Conservation (phyloP, 2,113 vertebrate genomes). For the Lepus americanus region DNA sequence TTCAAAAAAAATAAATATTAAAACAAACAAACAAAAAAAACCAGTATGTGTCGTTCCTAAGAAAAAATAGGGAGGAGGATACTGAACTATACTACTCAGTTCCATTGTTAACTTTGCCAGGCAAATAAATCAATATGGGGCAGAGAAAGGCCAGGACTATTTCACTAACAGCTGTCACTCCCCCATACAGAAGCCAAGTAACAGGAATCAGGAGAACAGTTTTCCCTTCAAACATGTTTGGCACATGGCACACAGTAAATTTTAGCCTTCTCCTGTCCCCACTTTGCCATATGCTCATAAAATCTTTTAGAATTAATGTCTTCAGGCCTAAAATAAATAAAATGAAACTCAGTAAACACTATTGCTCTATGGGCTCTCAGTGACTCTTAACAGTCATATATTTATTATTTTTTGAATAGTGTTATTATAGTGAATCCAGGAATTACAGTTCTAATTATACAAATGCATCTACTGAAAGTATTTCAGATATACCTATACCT, state of each 20-base stretch:
- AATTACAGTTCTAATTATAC: not conserved
- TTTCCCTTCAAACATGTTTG: not conserved
- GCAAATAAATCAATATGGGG: not conserved
- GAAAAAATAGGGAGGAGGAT: not conserved
- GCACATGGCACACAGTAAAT: conserved; percentile 14
- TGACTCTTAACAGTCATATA: not conserved
- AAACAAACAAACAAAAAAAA: too few species aligned
- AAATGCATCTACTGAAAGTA: not conserved
- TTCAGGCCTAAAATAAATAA: conserved; percentile 45
- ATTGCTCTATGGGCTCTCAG: not conserved
- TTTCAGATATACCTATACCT: not conserved
- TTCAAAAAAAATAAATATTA: too few species aligned
- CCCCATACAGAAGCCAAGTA: not conserved
- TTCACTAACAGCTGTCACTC: not conserved
- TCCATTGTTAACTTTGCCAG: not conserved
- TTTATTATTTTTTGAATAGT: not conserved
- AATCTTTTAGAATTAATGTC: conserved; percentile 47
- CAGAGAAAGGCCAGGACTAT: not conserved
- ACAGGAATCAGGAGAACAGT: not conserved
- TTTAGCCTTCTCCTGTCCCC: not conserved
- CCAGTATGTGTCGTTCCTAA: not conserved
- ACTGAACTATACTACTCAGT: not conserved
- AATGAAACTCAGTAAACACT: not conserved
- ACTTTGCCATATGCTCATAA: not conserved
- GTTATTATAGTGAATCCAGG: not conserved